Conservation (phyloP, 2,888 invertebrate species). For the Phytoseiulus persimilis region DNA sequence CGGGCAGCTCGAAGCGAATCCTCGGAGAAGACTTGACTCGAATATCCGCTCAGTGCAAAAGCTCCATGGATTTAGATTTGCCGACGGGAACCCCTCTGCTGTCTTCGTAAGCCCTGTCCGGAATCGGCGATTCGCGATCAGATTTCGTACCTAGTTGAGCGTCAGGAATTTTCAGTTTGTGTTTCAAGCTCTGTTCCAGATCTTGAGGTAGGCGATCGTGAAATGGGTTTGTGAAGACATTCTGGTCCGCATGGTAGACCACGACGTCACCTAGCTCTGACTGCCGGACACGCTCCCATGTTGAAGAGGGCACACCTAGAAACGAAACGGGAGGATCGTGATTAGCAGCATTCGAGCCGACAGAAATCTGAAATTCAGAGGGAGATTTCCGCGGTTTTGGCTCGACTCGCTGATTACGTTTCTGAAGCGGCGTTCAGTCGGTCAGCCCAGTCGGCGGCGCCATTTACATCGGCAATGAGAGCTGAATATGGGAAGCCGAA, state of each 20-base stretch:
- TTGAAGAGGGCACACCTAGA: constrained; percentile 35
- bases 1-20: too few species aligned
- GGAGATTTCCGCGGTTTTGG: background rate
- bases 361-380: background rate
- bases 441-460: too few species aligned
- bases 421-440: too few species aligned
- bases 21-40: too few species aligned
- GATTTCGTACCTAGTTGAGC: constrained; percentile 56
- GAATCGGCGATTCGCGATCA: too few species aligned
- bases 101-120: too few species aligned
- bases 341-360: background rate
- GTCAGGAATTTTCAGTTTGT: constrained; percentile 66
- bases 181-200: constrained; percentile 68
- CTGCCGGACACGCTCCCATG: constrained; percentile 43
- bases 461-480: too few species aligned
- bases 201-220: constrained; percentile 84
- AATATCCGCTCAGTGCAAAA: too few species aligned
- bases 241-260: constrained; percentile 81
- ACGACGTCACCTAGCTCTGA: constrained; percentile 85
- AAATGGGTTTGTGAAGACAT: constrained; percentile 74
- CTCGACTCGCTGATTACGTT: background rate
- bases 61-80: too few species aligned
- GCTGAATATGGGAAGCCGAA: background rate
- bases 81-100: too few species aligned
- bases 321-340: background rate